Base-by-base conservation (phyloP, 2,888 invertebrate genomes). In the Andrena marginata region DNA sequence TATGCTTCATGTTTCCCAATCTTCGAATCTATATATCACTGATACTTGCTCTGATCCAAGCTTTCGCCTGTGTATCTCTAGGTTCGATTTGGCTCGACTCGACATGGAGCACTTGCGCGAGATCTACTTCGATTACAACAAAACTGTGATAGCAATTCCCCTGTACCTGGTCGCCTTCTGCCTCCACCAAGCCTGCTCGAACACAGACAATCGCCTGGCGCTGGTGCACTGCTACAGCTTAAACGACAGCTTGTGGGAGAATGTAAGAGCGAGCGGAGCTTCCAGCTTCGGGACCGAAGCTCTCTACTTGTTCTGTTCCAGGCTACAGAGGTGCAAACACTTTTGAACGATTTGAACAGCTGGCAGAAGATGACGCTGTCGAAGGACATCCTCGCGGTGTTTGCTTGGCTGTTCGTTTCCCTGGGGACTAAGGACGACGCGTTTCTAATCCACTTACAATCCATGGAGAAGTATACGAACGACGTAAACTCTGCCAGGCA, bases 371-470 rank as follows among this genome's bases (percentile, higher is more conserved):
- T 93, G 42, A 91, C 91, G 0, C 74, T 91, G 8, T 90, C 91
- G 6, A 94, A 94, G 76, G 93, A 93, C 75, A 68, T 90, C 35
- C 86, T 93, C 3, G 91, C 90, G 0, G 85, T 93, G 5, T 77
- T 93, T 5, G 91, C 92, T 5, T 94, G 94, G 94, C 23, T 94
- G 13, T 92, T 93, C 68, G 86, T 92, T 20, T 90, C 92, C 5
- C 77, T 93, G 2, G 92, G 90, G n/a, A 91, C 90, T 54, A 89
- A 85, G 4, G 89, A 92, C 13, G 91, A 94, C 67, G 90, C 93
- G 89, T 85, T 94, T 10, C 68, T 92, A 62, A 78, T 75, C 6
- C 90, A 93, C 82, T 87, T 94, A 7, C 86, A 91, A 65, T 84
- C 89, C 8, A 92, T 93, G 91, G 87, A 90, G 59, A 91, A 90